Percentiles rank a stretch among this genome's conserved stretches.
phyloP scores from a whole-genome alignment of 2,113 vertebrate genomes.

The Pseudopipra pipra region DNA sequence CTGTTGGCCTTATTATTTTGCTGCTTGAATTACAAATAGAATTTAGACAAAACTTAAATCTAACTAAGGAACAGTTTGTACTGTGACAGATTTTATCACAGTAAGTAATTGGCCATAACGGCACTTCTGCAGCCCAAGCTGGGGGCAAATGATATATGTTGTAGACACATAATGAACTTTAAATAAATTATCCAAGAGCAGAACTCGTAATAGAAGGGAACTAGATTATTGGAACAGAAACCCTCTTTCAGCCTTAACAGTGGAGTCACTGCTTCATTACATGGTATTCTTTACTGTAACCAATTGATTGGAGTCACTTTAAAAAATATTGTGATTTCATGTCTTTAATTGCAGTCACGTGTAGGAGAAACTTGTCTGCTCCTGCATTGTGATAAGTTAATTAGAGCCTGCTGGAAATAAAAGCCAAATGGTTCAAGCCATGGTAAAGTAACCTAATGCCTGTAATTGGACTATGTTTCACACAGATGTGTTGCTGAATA shows the following conservation, averaged over 20 bases:
- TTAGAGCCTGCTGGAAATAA: conserved; percentile 57
- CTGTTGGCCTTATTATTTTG: conserved; percentile 8
- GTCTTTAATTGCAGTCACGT: conserved; percentile 57
- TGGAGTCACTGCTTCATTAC: conserved; percentile 11
- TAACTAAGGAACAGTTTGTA: conserved; percentile 53
- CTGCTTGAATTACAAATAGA: conserved; percentile 38
- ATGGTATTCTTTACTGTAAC: conserved; percentile 32
- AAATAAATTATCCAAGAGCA: conserved; percentile 59
- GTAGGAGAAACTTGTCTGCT: conserved; percentile 34
- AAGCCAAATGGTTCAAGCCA: conserved; percentile 48
- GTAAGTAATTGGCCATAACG: conserved; percentile 61
- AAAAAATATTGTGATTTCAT: conserved; percentile 53
- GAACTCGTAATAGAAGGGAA: neutral
- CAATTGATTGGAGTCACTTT: conserved; percentile 54
- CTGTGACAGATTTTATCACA: conserved; percentile 53
- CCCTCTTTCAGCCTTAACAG: neutral
- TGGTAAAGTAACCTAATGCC: conserved; percentile 49
- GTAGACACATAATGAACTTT: conserved; percentile 49
- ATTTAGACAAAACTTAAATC: conserved; percentile 46
- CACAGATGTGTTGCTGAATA: conserved; percentile 48
- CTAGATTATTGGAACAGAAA: conserved; percentile 39
- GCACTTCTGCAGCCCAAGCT: conserved; percentile 36
- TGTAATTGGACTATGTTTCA: conserved; percentile 61
- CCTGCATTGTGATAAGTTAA: conserved; percentile 54
- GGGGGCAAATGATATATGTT: conserved; percentile 32